A percentile compares a stretch with the other conserved stretches of the same genome.
Evolutionary conservation across 2,888 invertebrate genomes (phyloP).

Genomic region (Halictus quadricinctus): DNA sequence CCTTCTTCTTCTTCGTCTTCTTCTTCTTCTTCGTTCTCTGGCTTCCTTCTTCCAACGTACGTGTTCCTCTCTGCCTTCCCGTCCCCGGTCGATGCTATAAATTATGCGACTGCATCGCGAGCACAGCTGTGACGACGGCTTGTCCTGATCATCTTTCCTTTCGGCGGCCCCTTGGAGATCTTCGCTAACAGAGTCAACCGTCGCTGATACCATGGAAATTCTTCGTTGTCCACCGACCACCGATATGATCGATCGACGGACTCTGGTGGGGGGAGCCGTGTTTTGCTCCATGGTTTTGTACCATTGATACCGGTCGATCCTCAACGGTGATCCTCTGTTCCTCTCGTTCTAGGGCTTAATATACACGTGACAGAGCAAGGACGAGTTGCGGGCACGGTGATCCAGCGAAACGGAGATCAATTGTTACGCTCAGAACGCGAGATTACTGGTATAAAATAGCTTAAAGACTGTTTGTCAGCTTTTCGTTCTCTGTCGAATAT

Average conservation of each 20-base stretch:
- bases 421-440: neutral
- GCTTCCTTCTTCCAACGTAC: neutral
- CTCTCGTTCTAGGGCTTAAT: neutral
- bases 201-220: constrained; percentile 58
- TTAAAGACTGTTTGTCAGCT: too few species aligned
- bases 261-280: constrained; percentile 6
- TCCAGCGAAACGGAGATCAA: neutral
- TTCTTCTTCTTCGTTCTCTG: constrained; percentile 46
- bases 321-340: constrained; percentile 15
- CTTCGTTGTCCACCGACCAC: constrained; percentile 43
- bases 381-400: neutral
- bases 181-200: constrained; percentile 43
- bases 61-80: constrained; percentile 54
- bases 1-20: constrained; percentile 33
- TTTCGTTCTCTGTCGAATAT: too few species aligned
- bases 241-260: constrained; percentile 55
- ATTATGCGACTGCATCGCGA: constrained; percentile 76
- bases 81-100: constrained; percentile 75
- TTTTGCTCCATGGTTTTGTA: constrained; percentile 41
- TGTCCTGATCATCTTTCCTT: constrained; percentile 64
- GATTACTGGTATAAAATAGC: too few species aligned
- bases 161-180: constrained; percentile 65
- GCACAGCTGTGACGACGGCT: constrained; percentile 76
- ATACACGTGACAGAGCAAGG: neutral
- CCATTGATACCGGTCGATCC: constrained; percentile 41